phyloP scores from a whole-genome alignment of 2,797 vertebrate species.

The Ctenopoma kingsleyae region DNA sequence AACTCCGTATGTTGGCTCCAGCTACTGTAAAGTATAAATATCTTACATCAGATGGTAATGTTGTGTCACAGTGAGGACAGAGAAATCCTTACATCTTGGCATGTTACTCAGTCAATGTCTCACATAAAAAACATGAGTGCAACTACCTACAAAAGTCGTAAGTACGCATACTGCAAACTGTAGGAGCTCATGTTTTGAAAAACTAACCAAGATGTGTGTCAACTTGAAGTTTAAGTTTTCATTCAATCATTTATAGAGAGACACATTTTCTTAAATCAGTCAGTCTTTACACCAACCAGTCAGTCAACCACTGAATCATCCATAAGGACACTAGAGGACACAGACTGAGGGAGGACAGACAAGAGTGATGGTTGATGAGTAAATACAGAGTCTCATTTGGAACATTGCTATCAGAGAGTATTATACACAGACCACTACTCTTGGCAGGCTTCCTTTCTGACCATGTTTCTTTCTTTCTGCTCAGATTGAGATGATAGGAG shows the following conservation, averaged over 20 bases:
- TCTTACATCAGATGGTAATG: not conserved
- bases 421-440: slow-evolving; percentile 40
- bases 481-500: slow-evolving; percentile 79
- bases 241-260: slow-evolving; percentile 23
- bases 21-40: not conserved
- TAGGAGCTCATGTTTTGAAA: not conserved
- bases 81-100: not conserved
- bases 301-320: slow-evolving; percentile 46
- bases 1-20: slow-evolving; percentile 83
- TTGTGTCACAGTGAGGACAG: not conserved
- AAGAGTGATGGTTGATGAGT: slow-evolving; percentile 45
- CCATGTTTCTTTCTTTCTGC: not conserved
- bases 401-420: slow-evolving; percentile 42
- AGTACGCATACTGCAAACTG: slow-evolving; percentile 21
- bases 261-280: slow-evolving; percentile 19
- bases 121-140: not conserved
- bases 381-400: slow-evolving; percentile 46
- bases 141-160: slow-evolving; percentile 1
- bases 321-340: slow-evolving; percentile 31
- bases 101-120: not conserved
- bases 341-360: slow-evolving; percentile 37
- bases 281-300: slow-evolving; percentile 13
- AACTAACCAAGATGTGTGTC: slow-evolving; percentile 1
- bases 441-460: slow-evolving; percentile 36
- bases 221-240: slow-evolving; percentile 24